Base-by-base conservation (phyloP, 2,888 invertebrate genomes). In the Mechanitis messenoides region DNA sequence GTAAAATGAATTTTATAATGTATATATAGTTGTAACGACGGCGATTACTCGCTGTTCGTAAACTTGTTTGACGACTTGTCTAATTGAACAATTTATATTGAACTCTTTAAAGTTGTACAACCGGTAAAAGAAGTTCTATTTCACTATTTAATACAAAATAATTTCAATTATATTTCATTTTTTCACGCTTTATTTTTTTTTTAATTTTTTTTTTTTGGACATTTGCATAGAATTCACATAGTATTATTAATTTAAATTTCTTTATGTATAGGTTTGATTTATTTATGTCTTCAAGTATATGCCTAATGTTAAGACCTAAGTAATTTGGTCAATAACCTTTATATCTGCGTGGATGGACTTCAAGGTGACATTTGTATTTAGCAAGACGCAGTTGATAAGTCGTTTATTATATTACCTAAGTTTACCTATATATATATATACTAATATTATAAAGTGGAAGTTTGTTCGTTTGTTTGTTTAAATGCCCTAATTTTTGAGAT, bases 301-400 rank as follows among this genome's bases (percentile, higher is more conserved):
- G 35, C 35, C 35, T 35, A 35, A 35, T 5, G 35, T 35, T 1
- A 0, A 45, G 60, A 57, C 45, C 28, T 59, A 56, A 47, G 20
- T 54, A 45, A 55, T n/a, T 61, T 60, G 64, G 67, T 67, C 65
- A 65, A 61, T 63, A 59, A 67, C 65, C 67, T 58, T 42, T 60
- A 56, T 62, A 65, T 60, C 53, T 53, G 45, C 53, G 20, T 55
- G 35, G 46, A 38, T 47, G 45, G 46, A 58, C 56, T 62, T 59
- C 63, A 65, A 60, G 59, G 62, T 63, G 60, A 63, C 59, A 65
- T 65, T 58, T 1, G 11, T 42, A 42, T 42, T 42, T 9, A 3
- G 42, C 9, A 9, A 42, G 42, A 3, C 35, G 35, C 2, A 6
- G 35, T 35, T 35, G 20, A 20, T 20, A 35, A 35, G 35, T 35